phyloP scores from a whole-genome alignment of 2,888 invertebrate genomes.

The Drosophila mercatorum region DNA sequence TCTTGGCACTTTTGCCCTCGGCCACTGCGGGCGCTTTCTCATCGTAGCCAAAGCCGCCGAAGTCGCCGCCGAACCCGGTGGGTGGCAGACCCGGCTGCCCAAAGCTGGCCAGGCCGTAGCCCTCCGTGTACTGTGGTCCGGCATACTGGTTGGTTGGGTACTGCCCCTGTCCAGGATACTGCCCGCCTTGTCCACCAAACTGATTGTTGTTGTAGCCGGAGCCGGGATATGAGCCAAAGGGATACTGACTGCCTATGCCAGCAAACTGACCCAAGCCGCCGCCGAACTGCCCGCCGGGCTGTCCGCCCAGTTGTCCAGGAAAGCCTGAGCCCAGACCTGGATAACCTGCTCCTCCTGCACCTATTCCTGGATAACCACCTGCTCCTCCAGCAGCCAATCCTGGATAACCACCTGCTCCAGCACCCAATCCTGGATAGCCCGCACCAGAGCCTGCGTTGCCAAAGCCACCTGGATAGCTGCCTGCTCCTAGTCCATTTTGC shows the following conservation, averaged over 20 bases:
- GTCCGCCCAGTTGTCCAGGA: conserved; percentile 35
- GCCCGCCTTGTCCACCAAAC: conserved; percentile 43
- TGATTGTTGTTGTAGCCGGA: conserved; percentile 43
- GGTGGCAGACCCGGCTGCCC: conserved; percentile 48
- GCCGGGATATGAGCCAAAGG: conserved; percentile 42
- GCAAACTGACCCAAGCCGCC: conserved; percentile 40
- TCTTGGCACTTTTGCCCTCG: conserved; percentile 74
- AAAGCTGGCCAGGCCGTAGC: conserved; percentile 68
- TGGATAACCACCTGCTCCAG: conserved; percentile 13
- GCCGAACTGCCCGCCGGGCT: conserved; percentile 28
- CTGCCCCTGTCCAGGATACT: conserved; percentile 62
- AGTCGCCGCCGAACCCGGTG: conserved; percentile 46
- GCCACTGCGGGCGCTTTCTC: conserved; percentile 54
- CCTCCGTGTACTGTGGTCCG: conserved; percentile 73
- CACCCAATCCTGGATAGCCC: conserved; percentile 3
- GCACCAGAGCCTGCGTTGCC: not conserved
- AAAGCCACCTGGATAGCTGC: conserved; percentile 4
- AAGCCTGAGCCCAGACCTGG: conserved; percentile 1
- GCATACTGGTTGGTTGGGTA: conserved; percentile 50
- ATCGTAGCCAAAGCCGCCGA: conserved; percentile 62
- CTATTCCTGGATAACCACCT: conserved; percentile 30
- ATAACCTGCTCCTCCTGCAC: conserved; percentile 11
- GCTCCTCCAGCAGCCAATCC: conserved; percentile 15
- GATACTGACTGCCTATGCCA: conserved; percentile 33
- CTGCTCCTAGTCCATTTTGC: conserved; percentile 58